These are phyloP conservation scores for Asarcornis scutulata DNA, from an alignment of 2,113 vertebrate species.

Conservation along the genomic window DNA sequence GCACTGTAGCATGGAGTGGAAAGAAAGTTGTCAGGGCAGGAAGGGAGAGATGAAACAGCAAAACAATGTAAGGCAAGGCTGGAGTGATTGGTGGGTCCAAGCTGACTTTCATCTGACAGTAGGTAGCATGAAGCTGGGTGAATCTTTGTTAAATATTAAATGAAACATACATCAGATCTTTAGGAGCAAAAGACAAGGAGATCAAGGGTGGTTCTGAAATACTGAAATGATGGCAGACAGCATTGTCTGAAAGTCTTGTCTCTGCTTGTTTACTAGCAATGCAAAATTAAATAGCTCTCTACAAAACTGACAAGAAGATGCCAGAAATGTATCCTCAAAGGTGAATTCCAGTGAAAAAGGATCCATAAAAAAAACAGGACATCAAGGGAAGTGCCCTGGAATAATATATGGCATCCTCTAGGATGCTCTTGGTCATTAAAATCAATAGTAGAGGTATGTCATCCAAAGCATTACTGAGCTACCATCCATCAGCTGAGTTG, in stretches of 20 bases:
- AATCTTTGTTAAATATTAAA: background rate
- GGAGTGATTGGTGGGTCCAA: background rate
- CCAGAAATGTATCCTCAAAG: background rate
- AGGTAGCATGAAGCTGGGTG: background rate
- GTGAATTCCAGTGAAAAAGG: background rate
- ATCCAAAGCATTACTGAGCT: background rate
- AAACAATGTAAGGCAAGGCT: background rate
- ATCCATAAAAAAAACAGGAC: background rate
- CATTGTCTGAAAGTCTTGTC: background rate
- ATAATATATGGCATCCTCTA: fast-evolving
- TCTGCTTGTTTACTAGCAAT: background rate
- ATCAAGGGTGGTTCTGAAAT: background rate
- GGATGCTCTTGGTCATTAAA: background rate
- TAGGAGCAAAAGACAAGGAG: background rate
- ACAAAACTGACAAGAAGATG: background rate
- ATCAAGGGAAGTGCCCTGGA: background rate
- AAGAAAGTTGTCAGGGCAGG: background rate
- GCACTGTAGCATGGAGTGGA: background rate
- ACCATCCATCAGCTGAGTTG: background rate
- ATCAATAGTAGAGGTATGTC: background rate
- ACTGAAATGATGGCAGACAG: background rate
- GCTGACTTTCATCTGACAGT: background rate
- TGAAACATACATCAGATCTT: background rate
- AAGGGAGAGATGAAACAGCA: background rate
- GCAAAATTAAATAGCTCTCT: background rate